These are phyloP conservation scores for Cydia splendana DNA, from an alignment of 1,140 invertebrate species.

Conservation along the genomic window DNA sequence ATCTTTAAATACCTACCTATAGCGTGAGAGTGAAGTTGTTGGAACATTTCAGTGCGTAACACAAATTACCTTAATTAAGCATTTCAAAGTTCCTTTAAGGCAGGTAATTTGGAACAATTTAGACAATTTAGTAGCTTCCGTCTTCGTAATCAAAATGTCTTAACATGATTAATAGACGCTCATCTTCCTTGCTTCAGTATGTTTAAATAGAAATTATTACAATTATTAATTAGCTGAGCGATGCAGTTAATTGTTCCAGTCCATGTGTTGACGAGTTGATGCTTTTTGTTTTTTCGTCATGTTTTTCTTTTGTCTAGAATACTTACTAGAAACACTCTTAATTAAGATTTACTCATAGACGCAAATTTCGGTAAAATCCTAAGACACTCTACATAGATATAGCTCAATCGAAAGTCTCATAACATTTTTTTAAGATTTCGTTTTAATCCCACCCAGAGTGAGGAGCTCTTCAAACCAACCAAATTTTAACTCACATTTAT, in stretches of 20 bases:
- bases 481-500: no score
- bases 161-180: neutral
- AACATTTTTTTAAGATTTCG: no score
- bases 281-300: no score
- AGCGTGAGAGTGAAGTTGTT: neutral
- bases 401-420: no score
- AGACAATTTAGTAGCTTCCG: neutral
- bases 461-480: no score
- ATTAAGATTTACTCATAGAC: no score
- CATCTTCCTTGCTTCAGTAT: neutral
- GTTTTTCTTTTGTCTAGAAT: no score
- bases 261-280: neutral
- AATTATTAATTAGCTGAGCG: neutral
- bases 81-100: slow-evolving; percentile 6
- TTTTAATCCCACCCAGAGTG: no score
- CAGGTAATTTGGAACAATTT: slow-evolving; percentile 12
- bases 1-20: no score
- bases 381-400: no score
- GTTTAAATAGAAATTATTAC: neutral
- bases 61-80: neutral
- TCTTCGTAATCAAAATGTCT: slow-evolving; percentile 15
- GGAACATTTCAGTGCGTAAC: neutral
- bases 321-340: no score
- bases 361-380: no score
- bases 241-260: neutral